Evolutionary conservation across 1,140 invertebrate species (phyloP).

Genomic region (Sipha flava): DNA sequence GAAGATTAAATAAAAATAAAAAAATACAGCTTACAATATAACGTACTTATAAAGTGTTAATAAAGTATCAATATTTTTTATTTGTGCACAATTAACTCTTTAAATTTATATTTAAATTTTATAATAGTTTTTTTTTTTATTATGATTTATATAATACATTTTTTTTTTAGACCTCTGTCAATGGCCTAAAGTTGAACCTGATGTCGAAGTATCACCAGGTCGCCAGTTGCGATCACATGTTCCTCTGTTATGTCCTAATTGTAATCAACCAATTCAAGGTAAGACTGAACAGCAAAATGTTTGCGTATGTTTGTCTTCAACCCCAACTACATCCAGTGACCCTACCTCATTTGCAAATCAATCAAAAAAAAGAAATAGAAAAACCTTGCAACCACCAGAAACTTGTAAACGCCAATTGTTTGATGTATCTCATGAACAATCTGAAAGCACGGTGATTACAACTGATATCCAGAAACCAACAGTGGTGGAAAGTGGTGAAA

Average conservation of each 20-base stretch:
- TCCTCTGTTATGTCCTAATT: slow-evolving; percentile 24
- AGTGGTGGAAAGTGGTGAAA: neutral
- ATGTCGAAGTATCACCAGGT: slow-evolving; percentile 15
- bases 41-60: no score
- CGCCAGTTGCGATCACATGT: slow-evolving; percentile 34
- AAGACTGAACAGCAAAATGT: neutral
- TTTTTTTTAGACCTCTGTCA: neutral
- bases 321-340: slow-evolving; percentile 2
- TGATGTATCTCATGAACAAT: neutral
- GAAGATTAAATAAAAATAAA: no score
- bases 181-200: slow-evolving; percentile 9
- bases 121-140: neutral
- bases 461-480: neutral
- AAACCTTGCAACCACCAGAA: neutral
- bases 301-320: slow-evolving; percentile 34
- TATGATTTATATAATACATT: neutral
- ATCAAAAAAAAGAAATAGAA: slow-evolving; percentile 18
- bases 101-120: no score
- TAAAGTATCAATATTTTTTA: no score
- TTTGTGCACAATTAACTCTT: no score
- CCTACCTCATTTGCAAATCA: neutral
- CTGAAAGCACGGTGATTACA: neutral
- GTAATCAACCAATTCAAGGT: slow-evolving; percentile 28
- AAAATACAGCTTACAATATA: no score
- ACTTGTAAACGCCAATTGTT: slow-evolving; percentile 34